These are phyloP conservation scores for Pimephales promelas DNA, from an alignment of 2,113 vertebrate species.

Conservation along the genomic window DNA sequence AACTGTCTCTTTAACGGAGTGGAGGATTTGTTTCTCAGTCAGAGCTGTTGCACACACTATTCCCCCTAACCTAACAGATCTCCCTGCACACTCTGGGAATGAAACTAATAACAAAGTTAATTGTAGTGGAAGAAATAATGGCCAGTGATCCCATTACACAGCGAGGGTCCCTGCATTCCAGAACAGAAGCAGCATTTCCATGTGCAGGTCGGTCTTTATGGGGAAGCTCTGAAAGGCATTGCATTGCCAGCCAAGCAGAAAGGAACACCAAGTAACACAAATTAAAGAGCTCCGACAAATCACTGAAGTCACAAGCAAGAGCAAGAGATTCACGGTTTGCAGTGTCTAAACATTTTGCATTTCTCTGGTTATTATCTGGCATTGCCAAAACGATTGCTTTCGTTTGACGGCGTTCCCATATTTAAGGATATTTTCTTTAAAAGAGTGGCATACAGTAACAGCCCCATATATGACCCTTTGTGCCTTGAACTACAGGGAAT, in stretches of 20 bases:
- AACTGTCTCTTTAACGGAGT: not conserved
- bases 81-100: slow-evolving; percentile 13
- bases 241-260: slow-evolving; percentile 38
- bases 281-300: slow-evolving; percentile 55
- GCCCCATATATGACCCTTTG: not conserved
- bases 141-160: slow-evolving; percentile 56
- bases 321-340: slow-evolving; percentile 25
- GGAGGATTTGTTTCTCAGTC: not conserved
- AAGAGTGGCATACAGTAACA: not conserved
- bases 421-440: slow-evolving; percentile 1
- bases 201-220: slow-evolving; percentile 30
- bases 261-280: slow-evolving; percentile 49
- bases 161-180: slow-evolving; percentile 46
- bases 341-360: slow-evolving; percentile 30
- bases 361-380: slow-evolving; percentile 37
- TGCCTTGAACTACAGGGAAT: not conserved
- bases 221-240: slow-evolving; percentile 19
- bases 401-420: not conserved
- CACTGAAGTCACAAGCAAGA: slow-evolving; percentile 30
- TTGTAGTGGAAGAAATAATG: slow-evolving; percentile 22
- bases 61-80: not conserved
- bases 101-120: slow-evolving; percentile 1
- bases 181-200: slow-evolving; percentile 35
- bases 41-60: not conserved
- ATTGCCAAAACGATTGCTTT: not conserved